A percentile compares a stretch with the other conserved stretches of the same genome.
phyloP scores from a whole-genome alignment of 2,888 invertebrate species.

The Alcis repandata region DNA sequence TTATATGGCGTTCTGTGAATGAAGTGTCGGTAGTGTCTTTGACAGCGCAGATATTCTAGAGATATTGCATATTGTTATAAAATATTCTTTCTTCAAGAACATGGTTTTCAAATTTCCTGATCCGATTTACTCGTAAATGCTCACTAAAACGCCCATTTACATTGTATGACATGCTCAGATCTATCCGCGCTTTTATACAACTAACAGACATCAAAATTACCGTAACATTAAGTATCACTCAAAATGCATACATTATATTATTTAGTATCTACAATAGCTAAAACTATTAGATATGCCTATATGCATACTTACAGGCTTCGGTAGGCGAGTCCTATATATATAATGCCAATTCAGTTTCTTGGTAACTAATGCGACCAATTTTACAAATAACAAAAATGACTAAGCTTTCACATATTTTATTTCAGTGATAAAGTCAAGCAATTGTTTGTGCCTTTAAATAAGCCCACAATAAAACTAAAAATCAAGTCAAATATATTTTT shows the following conservation, averaged over 20 bases:
- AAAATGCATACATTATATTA: neutral
- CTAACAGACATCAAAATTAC: neutral
- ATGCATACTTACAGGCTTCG: neutral
- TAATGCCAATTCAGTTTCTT: conserved; percentile 45
- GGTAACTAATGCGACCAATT: conserved; percentile 44
- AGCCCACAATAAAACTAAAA: conserved; percentile 3
- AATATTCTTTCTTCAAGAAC: no score
- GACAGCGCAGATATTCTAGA: no score
- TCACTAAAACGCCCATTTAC: no score
- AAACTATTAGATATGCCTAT: neutral
- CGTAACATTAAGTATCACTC: neutral
- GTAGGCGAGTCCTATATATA: neutral
- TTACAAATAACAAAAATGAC: conserved; percentile 22
- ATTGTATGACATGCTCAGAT: neutral
- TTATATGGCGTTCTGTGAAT: no score
- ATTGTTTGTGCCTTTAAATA: neutral
- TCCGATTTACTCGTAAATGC: neutral
- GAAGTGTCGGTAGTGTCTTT: no score
- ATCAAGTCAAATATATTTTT: conserved; percentile 5
- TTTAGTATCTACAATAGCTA: no score
- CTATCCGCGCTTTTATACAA: neutral
- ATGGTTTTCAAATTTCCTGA: no score
- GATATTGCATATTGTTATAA: no score
- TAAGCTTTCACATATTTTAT: conserved; percentile 13
- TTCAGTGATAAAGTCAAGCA: neutral